These are phyloP conservation scores for Myotis brandtii DNA, from an alignment of 2,113 vertebrate species.

Conservation along the genomic window DNA sequence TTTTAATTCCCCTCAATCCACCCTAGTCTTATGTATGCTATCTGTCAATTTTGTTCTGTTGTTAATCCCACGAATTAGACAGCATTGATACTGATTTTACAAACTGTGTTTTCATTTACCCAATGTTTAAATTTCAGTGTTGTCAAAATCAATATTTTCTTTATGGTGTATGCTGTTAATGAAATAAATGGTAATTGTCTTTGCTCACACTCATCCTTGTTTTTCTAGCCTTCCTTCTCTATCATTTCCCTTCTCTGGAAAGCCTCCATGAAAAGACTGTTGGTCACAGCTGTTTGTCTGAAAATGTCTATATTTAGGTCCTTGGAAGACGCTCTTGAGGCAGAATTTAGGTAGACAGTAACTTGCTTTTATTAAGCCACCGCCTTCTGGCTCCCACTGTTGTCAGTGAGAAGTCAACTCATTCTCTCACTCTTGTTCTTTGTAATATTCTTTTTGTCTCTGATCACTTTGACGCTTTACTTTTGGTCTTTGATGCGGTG, in stretches of 20 bases:
- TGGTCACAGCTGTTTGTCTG: neutral
- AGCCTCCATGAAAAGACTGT: neutral
- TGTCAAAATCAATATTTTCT: neutral
- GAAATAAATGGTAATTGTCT: neutral
- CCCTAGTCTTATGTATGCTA: accelerated
- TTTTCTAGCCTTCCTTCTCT: neutral
- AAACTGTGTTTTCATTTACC: neutral
- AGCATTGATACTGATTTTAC: neutral
- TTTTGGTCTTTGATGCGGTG: neutral
- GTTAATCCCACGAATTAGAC: neutral
- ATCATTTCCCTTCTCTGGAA: neutral
- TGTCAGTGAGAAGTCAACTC: neutral
- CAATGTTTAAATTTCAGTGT: neutral
- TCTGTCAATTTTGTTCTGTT: neutral
- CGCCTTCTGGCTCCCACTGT: neutral
- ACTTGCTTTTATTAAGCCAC: neutral
- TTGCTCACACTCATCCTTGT: neutral
- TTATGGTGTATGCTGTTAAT: neutral
- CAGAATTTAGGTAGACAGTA: neutral
- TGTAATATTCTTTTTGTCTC: neutral
- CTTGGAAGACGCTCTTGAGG: neutral
- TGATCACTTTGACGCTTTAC: neutral
- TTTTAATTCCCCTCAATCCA: too few species aligned
- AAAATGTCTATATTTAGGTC: neutral
- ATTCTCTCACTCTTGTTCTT: neutral